Evolutionary conservation across 2,888 invertebrate species (phyloP).

Genomic region (Oegoconia quadripuncta): DNA sequence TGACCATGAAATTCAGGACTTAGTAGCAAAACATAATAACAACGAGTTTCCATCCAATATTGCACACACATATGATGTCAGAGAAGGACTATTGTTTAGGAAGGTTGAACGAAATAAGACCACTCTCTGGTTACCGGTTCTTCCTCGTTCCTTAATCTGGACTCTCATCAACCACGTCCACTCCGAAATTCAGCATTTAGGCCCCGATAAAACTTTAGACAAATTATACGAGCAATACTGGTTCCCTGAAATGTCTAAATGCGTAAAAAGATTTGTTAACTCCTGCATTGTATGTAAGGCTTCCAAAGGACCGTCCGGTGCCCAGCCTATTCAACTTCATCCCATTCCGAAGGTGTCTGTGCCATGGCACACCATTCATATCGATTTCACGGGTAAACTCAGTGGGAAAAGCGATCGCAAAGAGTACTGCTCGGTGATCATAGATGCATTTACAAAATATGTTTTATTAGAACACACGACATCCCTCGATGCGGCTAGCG

Average conservation of each 20-base stretch:
- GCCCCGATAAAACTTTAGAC: slow-evolving; percentile 4
- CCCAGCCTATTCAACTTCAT: slow-evolving; percentile 14
- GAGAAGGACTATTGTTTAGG: slow-evolving; percentile 12
- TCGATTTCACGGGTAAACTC: slow-evolving; percentile 10
- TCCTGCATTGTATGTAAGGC: slow-evolving; percentile 35
- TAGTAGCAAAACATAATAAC: slow-evolving; percentile 15
- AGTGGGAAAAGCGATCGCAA: slow-evolving; percentile 11
- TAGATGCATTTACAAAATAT: slow-evolving; percentile 22
- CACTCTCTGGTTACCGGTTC: slow-evolving; percentile 10
- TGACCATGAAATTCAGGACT: slow-evolving; percentile 21
- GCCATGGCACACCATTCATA: slow-evolving; percentile 15
- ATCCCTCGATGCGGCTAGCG: slow-evolving; percentile 7
- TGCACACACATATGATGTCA: slow-evolving; percentile 11
- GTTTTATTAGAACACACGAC: slow-evolving; percentile 18
- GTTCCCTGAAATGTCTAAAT: slow-evolving; percentile 31
- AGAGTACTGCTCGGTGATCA: slow-evolving; percentile 9
- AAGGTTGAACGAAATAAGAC: slow-evolving; percentile 13
- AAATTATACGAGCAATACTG: slow-evolving; percentile 29
- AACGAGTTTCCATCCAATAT: slow-evolving; percentile 4
- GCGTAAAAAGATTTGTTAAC: slow-evolving; percentile 34
- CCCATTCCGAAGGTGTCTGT: slow-evolving; percentile 19
- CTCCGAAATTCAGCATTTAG: neutral
- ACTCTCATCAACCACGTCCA: slow-evolving; percentile 8
- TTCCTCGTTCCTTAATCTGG: slow-evolving; percentile 12
- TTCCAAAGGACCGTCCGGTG: slow-evolving; percentile 29